Evolutionary conservation across 2,113 vertebrate genomes (phyloP), one percentile per base, ranked within the genome.

Genomic region (Notothenia rossii): DNA sequence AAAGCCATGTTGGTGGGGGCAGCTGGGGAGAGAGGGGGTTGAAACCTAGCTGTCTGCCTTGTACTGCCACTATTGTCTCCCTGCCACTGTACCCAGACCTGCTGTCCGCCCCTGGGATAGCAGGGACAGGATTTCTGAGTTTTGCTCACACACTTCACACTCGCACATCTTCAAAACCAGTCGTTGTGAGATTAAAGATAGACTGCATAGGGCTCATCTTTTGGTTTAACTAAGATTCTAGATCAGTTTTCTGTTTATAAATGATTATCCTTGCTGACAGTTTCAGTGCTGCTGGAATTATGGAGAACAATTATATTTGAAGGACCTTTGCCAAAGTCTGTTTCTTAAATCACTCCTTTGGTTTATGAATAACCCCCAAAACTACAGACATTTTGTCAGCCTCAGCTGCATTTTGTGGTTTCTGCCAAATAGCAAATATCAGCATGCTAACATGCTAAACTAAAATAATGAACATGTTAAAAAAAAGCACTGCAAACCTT

Each of bases 61-160:
- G 90, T 85, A 85, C 81, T 73, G 86, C 76, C 75, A 69, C 85
- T 62, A 86, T 92, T 92, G 92, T 93, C 74, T 82, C 36, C 64
- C n/a, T 36, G 80, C 79, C 80, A 83, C 86, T 84, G 86, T 87
- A 83, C 77, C 59, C 60, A 80, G 77, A 86, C 69, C 79, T 77
- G 33, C 51, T 75, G 75, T 46, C 63, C 63, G 58, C 77, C 71
- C 46, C 40, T 51, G 54, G 8, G 64, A 49, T 68, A 66, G 40
- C 62, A 43, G 40, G 59, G 75, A 72, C 75, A 58, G 84, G 80
- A 84, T 89, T 86, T 76, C 67, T 45, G 45, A 60, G 54, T 59
- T 70, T 13, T 48, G 62, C 69, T 67, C 15, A 56, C 67, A 72
- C 61, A 56, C 49, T 60, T 48, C 33, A 53, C 69, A 25, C 54